A percentile compares a stretch with the other conserved stretches of the same genome.
phyloP scores from a whole-genome alignment of 1,140 invertebrate species.

The Goniozus legneri region DNA sequence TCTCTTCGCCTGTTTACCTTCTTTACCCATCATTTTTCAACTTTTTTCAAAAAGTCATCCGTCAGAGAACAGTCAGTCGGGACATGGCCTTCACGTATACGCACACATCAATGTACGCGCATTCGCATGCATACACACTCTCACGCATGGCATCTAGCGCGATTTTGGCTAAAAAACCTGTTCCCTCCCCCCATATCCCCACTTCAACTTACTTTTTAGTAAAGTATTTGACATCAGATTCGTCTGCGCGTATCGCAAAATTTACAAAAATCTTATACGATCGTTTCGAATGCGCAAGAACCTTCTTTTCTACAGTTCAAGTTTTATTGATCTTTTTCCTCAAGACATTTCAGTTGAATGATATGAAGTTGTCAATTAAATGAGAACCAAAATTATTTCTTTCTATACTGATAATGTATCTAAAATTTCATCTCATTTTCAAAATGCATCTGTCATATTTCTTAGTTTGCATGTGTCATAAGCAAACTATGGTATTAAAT shows the following conservation, averaged over 20 bases:
- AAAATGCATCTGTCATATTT: too few relatives aligned
- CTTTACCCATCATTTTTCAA: slow-evolving; percentile 13
- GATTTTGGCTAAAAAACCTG: slow-evolving; percentile 14
- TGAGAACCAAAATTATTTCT: too few relatives aligned
- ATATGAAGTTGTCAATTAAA: too few relatives aligned
- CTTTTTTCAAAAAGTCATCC: not conserved
- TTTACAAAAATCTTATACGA: not conserved
- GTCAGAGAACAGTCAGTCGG: not conserved
- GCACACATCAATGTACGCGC: too few relatives aligned
- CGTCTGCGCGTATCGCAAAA: not conserved
- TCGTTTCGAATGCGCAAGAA: not conserved
- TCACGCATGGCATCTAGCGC: too few relatives aligned
- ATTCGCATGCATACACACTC: not conserved
- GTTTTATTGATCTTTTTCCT: slow-evolving; percentile 30
- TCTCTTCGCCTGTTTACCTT: slow-evolving; percentile 23
- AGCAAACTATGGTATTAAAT: too few relatives aligned
- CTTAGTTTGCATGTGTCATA: too few relatives aligned
- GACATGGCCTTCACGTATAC: slow-evolving; percentile 14
- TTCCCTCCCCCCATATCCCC: not conserved
- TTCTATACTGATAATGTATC: too few relatives aligned
- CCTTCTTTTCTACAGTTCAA: not conserved
- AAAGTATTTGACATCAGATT: not conserved
- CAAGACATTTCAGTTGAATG: slow-evolving; percentile 2
- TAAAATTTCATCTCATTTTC: too few relatives aligned
- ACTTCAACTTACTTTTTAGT: not conserved